Evolutionary conservation across 2,888 invertebrate genomes (phyloP), one percentile per base, ranked within the genome.

Genomic region (Neoscelio sp.): DNA sequence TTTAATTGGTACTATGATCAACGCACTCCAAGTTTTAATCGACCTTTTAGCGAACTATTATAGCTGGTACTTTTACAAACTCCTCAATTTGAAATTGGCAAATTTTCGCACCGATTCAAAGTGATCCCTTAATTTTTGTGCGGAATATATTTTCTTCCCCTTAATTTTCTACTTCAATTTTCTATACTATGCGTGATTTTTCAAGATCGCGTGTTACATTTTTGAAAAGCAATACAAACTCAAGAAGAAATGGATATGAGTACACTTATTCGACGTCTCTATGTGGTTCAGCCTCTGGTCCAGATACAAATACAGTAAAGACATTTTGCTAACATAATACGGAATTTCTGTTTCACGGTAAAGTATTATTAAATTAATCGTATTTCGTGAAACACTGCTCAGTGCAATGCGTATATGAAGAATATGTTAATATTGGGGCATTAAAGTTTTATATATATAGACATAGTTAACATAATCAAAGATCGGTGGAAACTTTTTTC

Each of bases 201-300:
- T 82, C 88, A 1, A 85, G 86, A 80, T 88, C 88, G 0, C 84
- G 81, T 46, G 10, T 73, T 0, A 71, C 75, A 5, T 46, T 78
- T 8, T 75, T 80, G 7, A 78, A 71, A 1, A 68, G 56, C 10
- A 80, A 74, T 23, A 30, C 35, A 1, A 78, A 58, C 4, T 17
- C 64, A 0, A 5, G 56, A 0, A 83, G 71, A 20, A 52, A 62
- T 17, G 56, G 68, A 13, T 67, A 73, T 46, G 44, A 60, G 10
- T 23, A 50, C 4, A 76, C 48, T 5, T 56, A 40, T 20, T 10
- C 3, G 0, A 35, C n/a, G 3, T 1, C 40, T 0, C 76, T 13
- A 3, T 65, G 38, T 18, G 12, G 13, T 64, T 71, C 50, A 17
- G 7, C 26, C 3, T 26, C 26, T 26, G 26, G 4, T 26, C 3